Base-by-base conservation (phyloP, 2,888 invertebrate genomes). In the Trissolcus japonicus region DNA sequence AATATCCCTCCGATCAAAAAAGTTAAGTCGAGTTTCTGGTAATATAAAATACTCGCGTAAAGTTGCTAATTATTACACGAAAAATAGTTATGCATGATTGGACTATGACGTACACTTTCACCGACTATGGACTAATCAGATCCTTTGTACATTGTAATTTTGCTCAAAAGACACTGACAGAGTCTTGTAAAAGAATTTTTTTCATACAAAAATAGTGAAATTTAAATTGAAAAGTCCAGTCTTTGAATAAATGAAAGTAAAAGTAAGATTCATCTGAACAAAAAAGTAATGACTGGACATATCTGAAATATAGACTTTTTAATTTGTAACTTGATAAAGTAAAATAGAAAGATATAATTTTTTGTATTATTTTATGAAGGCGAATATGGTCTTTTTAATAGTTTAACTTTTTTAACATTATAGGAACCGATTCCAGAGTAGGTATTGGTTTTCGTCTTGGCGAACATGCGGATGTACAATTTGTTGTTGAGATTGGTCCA, bases 1-100 rank as follows among this genome's bases (percentile, higher is more conserved):
- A 95, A 95, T 83, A 95, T 96, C 76, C 95, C 96, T 4, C 95
- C 95, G 0, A 92, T 96, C 9, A 94, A 94, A 84, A 96, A 95
- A 93, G 96, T 40, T 72, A 53, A 53, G 19, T 53, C 1, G 7
- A 21, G 17, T 21, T 21, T 55, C 6, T 14, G 13, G 16, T 35
- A 35, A 35, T 35, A 9, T 35, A 9, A 35, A 35, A 35, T 2
- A 46, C 46, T 46, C 4, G 11, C 14, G 7, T 4, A 1, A 6
- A 46, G 21, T 16, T n/a, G 46, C 35, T 59, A 60, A 63, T 65
- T 53, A 61, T 65, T 60, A 53, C 25, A 54, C 9, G 9, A 40
- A 54, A 29, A 29, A 16, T 4, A 43, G 17, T 50, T 61, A 62
- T 63, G 63, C 66, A 50, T 59, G 50, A 59, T 43, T 68, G 17